Conservation (phyloP, 2,113 vertebrate genomes). For the Rhabdomys dilectus region DNA sequence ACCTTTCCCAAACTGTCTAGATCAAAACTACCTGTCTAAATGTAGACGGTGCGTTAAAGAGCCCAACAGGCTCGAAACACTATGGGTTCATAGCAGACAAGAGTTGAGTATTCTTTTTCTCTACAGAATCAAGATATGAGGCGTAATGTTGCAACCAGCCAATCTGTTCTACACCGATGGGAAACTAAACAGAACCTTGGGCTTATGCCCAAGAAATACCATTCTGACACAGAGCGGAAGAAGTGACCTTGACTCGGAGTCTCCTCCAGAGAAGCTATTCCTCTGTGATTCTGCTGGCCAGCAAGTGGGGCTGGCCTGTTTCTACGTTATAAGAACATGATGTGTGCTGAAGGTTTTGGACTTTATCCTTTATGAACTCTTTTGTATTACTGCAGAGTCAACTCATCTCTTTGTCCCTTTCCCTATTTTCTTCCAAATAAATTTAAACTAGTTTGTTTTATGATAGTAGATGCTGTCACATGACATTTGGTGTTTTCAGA, state of each 20-base stretch:
- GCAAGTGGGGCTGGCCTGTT: not conserved
- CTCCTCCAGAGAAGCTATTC: not conserved
- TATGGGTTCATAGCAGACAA: not conserved
- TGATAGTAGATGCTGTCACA: not conserved
- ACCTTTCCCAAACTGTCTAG: not conserved
- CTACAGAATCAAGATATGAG: constrained; percentile 59
- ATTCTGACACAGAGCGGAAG: constrained; percentile 80
- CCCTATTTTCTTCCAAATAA: constrained; percentile 67
- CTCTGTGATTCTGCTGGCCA: not conserved
- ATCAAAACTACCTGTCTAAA: not conserved
- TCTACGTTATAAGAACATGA: not conserved
- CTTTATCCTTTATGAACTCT: constrained; percentile 45
- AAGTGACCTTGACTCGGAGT: constrained; percentile 65
- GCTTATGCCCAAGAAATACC: constrained; percentile 70
- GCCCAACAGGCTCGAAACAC: not conserved
- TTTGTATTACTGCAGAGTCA: constrained; percentile 22
- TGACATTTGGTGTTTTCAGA: not conserved
- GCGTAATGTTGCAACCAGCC: not conserved
- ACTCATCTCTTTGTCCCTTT: constrained; percentile 43
- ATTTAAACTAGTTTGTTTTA: constrained; percentile 76
- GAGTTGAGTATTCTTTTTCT: constrained; percentile 48
- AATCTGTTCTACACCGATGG: constrained; percentile 74
- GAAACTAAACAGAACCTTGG: constrained; percentile 82
- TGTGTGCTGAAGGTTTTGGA: constrained; percentile 45
- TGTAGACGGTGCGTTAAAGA: not conserved